These are phyloP conservation scores for Aptenodytes patagonicus DNA, from an alignment of 2,113 vertebrate genomes.

Conservation along the genomic window DNA sequence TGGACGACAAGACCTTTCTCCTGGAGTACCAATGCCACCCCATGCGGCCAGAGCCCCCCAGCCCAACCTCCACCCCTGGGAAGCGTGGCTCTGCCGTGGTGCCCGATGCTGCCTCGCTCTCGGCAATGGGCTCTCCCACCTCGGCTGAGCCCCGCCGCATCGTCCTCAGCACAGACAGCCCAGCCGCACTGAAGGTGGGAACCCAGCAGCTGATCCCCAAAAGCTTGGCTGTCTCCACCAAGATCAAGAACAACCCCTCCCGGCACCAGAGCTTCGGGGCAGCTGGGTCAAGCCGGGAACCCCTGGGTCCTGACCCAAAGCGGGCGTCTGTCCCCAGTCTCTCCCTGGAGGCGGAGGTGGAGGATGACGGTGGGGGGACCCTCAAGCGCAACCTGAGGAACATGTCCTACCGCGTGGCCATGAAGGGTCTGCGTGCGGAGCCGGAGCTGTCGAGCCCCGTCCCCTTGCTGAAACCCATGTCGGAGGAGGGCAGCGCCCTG, in stretches of 20 bases:
- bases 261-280: constrained; percentile 85
- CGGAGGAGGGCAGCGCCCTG: constrained; percentile 56
- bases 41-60: not conserved
- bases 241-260: constrained; percentile 65
- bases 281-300: constrained; percentile 51
- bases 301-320: not conserved
- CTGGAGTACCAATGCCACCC: constrained; percentile 76
- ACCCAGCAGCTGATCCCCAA: constrained; percentile 89
- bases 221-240: constrained; percentile 76
- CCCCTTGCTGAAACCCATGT: constrained; percentile 62
- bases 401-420: constrained; percentile 88
- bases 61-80: accelerated
- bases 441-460: not conserved
- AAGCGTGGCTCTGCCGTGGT: not conserved
- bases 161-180: constrained; percentile 85
- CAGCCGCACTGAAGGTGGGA: constrained; percentile 78
- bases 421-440: constrained; percentile 65
- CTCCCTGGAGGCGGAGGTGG: constrained; percentile 70
- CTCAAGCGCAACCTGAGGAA: constrained; percentile 86
- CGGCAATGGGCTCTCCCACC: not conserved
- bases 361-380: constrained; percentile 34
- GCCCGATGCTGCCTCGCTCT: not conserved
- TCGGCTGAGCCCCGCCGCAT: constrained; percentile 7
- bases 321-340: constrained; percentile 41
- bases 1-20: constrained; percentile 58